Base-by-base conservation (phyloP, 2,888 invertebrate genomes). In the Drosophila nr. perissopoda region DNA sequence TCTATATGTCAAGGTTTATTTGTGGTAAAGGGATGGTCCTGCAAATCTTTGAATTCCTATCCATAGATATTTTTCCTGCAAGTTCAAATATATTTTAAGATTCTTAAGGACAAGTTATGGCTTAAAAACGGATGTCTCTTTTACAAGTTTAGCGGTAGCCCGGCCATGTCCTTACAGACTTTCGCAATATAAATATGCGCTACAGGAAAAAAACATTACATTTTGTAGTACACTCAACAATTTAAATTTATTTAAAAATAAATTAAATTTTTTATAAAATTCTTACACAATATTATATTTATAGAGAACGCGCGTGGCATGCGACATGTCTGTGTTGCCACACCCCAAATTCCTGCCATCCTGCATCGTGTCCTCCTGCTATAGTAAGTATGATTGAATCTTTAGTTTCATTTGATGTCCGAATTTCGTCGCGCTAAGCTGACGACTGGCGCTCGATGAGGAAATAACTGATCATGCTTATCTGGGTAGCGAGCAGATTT, bases 401-500 rank as follows among this genome's bases (percentile, higher is more conserved):
- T 88, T 85, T 85, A 85, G 87, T 88, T 82, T 87, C 40, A 66
- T 72, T 76, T 72, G 69, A 81, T 77, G 76, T 82, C 87, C 83
- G 71, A 79, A 83, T 79, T 83, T 87, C 59, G 76, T 75, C 73
- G 65, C 53, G 69, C 48, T 71, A 11, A 49, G 56, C 73, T 57
- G 69, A 63, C 70, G 59, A 60, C 70, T 78, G 66, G 63, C 16
- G 46, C 49, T 54, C 42, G 40, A 49, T 59, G 10, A 51, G 18
- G n/a, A 46, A 40, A 34, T 29, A 16, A 18, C 25, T 61, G 10
- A 16, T 31, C 18, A 51, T 68, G 70, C 61, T 88, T 88, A 88
- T 95, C 96, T 95, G 79, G 98, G 98, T 93, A 98, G 94, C 92
- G 96, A 96, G 94, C 99, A 99, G 95, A 99, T 98, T 93, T 98